Evolutionary conservation across 2,113 vertebrate species (phyloP), one percentile per base, ranked within the genome.

Genomic region (Pampusana beccarii): DNA sequence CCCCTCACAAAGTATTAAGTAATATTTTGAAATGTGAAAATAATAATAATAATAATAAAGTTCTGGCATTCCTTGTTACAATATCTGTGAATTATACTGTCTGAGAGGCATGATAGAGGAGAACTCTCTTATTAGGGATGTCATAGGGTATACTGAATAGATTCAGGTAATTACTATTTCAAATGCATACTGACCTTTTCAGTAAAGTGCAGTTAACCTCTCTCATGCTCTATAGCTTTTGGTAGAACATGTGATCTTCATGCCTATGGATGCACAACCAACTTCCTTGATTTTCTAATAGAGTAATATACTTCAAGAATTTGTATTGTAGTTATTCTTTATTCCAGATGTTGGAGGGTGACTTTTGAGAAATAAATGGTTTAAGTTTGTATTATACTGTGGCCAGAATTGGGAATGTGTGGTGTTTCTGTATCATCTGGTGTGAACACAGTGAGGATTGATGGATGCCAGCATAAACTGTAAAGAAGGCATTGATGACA

Each of bases 181-280:
- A 80, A 67, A 77, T 90, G 51, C 67, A 74, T 93, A 80, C 95
- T 67, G 78, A 86, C 77, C 71, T 90, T 95, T 94, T 92, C 80
- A 78, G n/a, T 85, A 53, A 40, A 80, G 79, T 36, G 85, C 60
- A 85, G 54, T 6, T 57, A 94, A 84, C 70, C 54, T 72, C 81
- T 85, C 25, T 50, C 50, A 58, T 10, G 24, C 50, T 92, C 65
- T 79, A 57, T 56, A 92, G 50, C 69, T 88, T 91, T 74, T 57
- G 19, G 57, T 72, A 66, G 54, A 72, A 66, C 60, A 38, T 44
- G 73, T 62, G 61, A 75, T 73, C 71, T 86, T 78, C 53, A 25
- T 40, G 62, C 40, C 33, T 38, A 86, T 2, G 7, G 67, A 86
- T 60, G 61, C 23, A 54, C 74, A 57, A 71, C 33, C 15, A 75